Conservation (phyloP, 2,113 vertebrate genomes). For the Microtus oregoni region DNA sequence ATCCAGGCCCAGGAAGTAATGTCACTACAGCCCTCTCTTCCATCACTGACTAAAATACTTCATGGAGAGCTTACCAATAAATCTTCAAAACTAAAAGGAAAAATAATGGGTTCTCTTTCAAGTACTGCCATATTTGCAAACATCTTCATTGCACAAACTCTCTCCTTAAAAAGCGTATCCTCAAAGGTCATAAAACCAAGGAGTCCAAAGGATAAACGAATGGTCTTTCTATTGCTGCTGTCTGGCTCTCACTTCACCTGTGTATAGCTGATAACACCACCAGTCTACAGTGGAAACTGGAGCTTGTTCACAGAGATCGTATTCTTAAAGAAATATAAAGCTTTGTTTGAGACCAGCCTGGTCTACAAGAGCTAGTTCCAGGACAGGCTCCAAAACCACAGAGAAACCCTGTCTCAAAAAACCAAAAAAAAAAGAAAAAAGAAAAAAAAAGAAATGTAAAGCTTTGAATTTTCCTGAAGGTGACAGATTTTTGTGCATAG, state of each 20-base stretch:
- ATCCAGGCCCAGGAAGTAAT: not conserved
- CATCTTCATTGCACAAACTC: not conserved
- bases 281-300: not conserved
- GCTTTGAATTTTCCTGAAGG: slow-evolving; percentile 31
- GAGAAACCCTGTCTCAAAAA: too few relatives aligned
- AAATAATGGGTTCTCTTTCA: not conserved
- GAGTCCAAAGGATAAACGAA: not conserved
- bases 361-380: too few relatives aligned
- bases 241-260: not conserved
- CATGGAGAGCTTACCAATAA: not conserved
- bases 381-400: too few relatives aligned
- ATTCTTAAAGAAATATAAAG: not conserved
- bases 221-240: not conserved
- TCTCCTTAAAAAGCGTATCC: slow-evolving; percentile 1
- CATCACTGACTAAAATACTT: not conserved
- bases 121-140: slow-evolving; percentile 24
- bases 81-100: slow-evolving; percentile 49
- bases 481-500: not conserved
- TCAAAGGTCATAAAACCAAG: slow-evolving; percentile 30
- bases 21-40: not conserved
- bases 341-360: too few relatives aligned
- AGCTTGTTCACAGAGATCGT: not conserved
- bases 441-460: not conserved
- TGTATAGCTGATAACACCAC: not conserved
- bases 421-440: too few relatives aligned